Conservation (phyloP, 2,888 invertebrate species). For the Troilus luridus region DNA sequence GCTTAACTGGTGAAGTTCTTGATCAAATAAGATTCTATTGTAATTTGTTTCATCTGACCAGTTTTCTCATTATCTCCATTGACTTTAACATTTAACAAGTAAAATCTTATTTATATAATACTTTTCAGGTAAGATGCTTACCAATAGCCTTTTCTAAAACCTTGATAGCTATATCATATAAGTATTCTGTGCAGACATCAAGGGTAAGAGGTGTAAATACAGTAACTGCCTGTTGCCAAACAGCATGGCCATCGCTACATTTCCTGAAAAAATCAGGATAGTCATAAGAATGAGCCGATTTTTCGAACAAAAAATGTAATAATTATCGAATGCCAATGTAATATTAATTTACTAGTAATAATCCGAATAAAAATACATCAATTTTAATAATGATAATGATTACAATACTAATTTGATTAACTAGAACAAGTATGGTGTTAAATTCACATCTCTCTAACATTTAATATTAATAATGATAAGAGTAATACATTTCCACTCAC, state of each 20-base stretch:
- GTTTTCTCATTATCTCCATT: no score
- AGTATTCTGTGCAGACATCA: conserved; percentile 82
- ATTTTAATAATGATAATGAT: neutral
- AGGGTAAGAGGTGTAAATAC: conserved; percentile 83
- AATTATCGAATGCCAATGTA: neutral
- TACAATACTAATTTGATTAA: neutral
- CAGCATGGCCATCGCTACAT: conserved; percentile 45
- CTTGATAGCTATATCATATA: conserved; percentile 76
- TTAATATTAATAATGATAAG: neutral
- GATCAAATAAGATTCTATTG: no score
- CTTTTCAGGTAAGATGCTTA: conserved; percentile 68
- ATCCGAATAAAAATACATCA: neutral
- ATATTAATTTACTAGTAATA: neutral
- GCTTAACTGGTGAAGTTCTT: no score
- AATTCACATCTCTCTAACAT: neutral
- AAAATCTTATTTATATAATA: neutral
- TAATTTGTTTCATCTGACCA: no score
- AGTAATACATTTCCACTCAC: conserved; percentile 67
- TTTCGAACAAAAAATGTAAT: neutral
- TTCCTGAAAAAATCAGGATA: conserved; percentile 46
- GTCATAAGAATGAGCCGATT: neutral
- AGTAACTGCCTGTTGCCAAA: conserved; percentile 71
- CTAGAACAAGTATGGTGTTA: neutral
- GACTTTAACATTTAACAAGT: neutral
- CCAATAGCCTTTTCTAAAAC: conserved; percentile 73